Evolutionary conservation across 2,797 vertebrate genomes (phyloP).

Genomic region (Telmatherina bonti): DNA sequence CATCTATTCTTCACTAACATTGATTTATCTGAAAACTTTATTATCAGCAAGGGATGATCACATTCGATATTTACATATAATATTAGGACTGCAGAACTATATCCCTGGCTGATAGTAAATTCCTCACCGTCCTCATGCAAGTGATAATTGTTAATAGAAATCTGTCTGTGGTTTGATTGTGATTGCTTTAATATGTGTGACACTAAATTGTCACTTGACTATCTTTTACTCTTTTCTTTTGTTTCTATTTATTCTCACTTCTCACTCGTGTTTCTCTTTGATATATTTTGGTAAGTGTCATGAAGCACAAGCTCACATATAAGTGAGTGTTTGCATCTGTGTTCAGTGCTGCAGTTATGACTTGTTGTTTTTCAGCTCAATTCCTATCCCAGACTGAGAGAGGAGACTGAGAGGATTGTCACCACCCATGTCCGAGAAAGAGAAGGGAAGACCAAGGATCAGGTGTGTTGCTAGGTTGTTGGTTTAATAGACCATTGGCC

Average conservation of each 20-base stretch:
- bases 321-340: slow-evolving; percentile 23
- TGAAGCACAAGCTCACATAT: slow-evolving; percentile 58
- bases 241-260: slow-evolving; percentile 74
- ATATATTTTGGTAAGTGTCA: slow-evolving; percentile 74
- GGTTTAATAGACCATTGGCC: background rate
- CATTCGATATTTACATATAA: background rate
- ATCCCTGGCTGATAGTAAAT: slow-evolving; percentile 64
- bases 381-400: slow-evolving; percentile 93
- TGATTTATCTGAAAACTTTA: slow-evolving; percentile 12
- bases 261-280: slow-evolving; percentile 74
- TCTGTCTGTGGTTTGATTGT: slow-evolving; percentile 40
- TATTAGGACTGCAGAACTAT: too few relatives aligned
- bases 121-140: slow-evolving; percentile 9
- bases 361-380: slow-evolving; percentile 84
- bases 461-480: slow-evolving; percentile 80
- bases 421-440: slow-evolving; percentile 93
- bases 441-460: slow-evolving; percentile 96
- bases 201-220: slow-evolving; percentile 69
- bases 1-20: slow-evolving; percentile 48
- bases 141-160: slow-evolving; percentile 13
- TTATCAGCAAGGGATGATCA: slow-evolving; percentile 52
- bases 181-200: slow-evolving; percentile 49
- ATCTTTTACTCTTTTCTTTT: slow-evolving; percentile 70
- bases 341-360: slow-evolving; percentile 62
- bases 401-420: slow-evolving; percentile 96